A percentile compares a stretch with the other conserved stretches of the same genome.
These are phyloP conservation scores for Ellobium chinense DNA, from an alignment of 2,888 invertebrate genomes.

Conservation along the genomic window DNA sequence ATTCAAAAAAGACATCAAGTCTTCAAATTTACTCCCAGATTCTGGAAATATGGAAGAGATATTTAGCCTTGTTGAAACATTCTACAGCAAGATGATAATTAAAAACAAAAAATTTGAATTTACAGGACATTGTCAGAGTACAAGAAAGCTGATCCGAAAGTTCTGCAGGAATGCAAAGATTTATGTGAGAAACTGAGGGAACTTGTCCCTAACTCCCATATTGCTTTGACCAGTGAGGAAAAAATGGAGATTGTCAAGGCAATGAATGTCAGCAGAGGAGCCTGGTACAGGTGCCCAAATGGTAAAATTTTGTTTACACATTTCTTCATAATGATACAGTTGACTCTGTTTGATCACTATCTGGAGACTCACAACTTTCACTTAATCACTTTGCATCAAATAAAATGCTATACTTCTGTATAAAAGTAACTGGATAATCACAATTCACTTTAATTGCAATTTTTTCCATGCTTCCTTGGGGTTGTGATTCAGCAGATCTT, in stretches of 20 bases:
- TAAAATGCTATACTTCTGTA: too few species aligned
- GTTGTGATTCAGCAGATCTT: too few species aligned
- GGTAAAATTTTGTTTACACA: conserved; percentile 37
- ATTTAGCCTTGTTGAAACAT: too few species aligned
- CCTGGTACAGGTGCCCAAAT: conserved; percentile 51
- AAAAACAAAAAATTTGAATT: too few species aligned
- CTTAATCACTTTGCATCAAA: too few species aligned
- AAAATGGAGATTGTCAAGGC: conserved; percentile 42
- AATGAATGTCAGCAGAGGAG: conserved; percentile 80
- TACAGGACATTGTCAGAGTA: conserved; percentile 17
- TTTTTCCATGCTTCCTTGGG: too few species aligned
- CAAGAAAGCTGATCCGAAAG: conserved; percentile 15
- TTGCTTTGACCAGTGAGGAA: conserved; percentile 71
- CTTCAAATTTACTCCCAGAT: too few species aligned
- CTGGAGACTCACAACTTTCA: neutral
- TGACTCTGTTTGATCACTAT: neutral
- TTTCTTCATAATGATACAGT: neutral
- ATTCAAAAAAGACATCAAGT: too few species aligned
- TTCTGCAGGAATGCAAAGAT: conserved; percentile 31
- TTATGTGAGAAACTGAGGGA: conserved; percentile 43
- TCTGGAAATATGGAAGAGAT: too few species aligned
- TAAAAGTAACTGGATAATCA: too few species aligned
- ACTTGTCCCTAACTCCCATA: conserved; percentile 48
- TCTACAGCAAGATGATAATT: too few species aligned
- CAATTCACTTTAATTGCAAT: too few species aligned